A percentile compares a stretch with the other conserved stretches of the same genome.
These are phyloP conservation scores for Taphrorychus bicolor DNA, from an alignment of 2,888 invertebrate genomes.

Conservation along the genomic window DNA sequence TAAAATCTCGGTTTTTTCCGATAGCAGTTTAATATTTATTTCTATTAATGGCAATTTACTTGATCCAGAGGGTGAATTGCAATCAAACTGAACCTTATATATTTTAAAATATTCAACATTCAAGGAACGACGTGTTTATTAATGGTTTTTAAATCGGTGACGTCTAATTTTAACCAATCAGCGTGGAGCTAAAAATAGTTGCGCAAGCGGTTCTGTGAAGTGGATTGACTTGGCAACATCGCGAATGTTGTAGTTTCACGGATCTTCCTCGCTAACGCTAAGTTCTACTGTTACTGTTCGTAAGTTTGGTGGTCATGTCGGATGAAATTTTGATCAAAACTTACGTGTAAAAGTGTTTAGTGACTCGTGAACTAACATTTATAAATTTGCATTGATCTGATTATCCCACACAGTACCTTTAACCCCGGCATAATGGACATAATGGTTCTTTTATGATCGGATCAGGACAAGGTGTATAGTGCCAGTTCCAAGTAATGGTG, in stretches of 20 bases:
- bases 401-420: too few relatives aligned
- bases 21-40: too few relatives aligned
- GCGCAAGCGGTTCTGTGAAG: not conserved
- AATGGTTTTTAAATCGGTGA: not conserved
- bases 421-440: conserved; percentile 15
- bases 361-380: too few relatives aligned
- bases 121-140: too few relatives aligned
- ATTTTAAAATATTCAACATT: not conserved
- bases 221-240: not conserved
- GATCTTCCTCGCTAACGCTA: too few relatives aligned
- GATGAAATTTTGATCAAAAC: conserved; percentile 17
- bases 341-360: conserved; percentile 17
- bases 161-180: conserved; percentile 20
- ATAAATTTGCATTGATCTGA: too few relatives aligned
- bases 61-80: too few relatives aligned
- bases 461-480: conserved; percentile 42
- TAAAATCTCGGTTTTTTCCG: too few relatives aligned
- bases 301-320: conserved; percentile 26
- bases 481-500: conserved; percentile 57
- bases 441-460: conserved; percentile 25
- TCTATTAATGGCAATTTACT: too few relatives aligned
- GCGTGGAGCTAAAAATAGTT: conserved; percentile 1
- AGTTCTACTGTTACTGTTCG: too few relatives aligned
- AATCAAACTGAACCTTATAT: too few relatives aligned
- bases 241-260: not conserved